phyloP scores from a whole-genome alignment of 2,888 invertebrate genomes.

The Bhutanitis thaidina region DNA sequence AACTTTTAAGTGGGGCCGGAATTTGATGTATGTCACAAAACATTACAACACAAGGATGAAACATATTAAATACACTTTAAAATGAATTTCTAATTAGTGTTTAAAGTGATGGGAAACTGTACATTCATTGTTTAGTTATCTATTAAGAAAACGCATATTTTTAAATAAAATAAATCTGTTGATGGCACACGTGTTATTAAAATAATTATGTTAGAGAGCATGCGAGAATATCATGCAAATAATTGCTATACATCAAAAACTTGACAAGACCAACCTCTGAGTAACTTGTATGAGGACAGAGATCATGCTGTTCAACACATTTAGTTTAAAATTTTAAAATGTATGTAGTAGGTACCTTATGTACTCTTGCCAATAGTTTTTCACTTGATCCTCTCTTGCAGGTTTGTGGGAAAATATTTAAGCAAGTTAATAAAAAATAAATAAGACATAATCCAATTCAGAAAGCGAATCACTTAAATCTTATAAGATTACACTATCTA shows the following conservation, averaged over 20 bases:
- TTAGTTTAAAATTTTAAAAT: background rate
- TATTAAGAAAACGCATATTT: too few relatives aligned
- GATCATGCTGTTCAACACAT: background rate
- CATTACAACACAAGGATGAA: background rate
- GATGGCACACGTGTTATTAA: too few relatives aligned
- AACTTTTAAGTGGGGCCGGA: constrained; percentile 4
- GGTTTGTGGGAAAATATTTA: background rate
- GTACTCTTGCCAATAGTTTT: constrained; percentile 3
- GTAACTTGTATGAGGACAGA: background rate
- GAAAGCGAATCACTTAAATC: too few relatives aligned
- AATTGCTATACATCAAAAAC: background rate
- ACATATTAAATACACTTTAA: too few relatives aligned
- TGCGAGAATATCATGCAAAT: background rate
- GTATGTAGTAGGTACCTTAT: constrained; percentile 1
- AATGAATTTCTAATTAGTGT: too few relatives aligned
- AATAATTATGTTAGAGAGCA: background rate
- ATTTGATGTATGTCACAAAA: constrained; percentile 11
- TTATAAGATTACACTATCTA: too few relatives aligned
- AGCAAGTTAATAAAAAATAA: background rate
- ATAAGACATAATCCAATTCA: too few relatives aligned
- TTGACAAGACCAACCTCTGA: background rate
- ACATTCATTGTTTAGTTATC: too few relatives aligned
- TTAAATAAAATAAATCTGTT: too few relatives aligned
- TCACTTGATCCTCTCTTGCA: constrained; percentile 5
- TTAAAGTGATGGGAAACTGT: too few relatives aligned